These are phyloP conservation scores for Aphelenchoides bicaudatus DNA, from an alignment of 2,888 invertebrate species.

Conservation along the genomic window DNA sequence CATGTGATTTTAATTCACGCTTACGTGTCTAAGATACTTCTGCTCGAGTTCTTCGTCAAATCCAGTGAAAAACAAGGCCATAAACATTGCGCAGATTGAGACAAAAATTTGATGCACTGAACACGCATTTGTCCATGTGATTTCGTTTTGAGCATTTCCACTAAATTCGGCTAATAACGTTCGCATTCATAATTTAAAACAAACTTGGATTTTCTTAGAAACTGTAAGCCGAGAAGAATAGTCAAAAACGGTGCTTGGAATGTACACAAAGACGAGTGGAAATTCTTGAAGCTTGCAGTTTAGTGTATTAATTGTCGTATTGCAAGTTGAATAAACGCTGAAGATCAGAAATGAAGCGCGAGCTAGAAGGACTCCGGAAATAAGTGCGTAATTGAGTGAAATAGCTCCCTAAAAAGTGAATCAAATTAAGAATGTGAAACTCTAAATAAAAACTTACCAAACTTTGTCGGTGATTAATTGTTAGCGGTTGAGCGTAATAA, in stretches of 20 bases:
- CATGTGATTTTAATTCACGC: neutral
- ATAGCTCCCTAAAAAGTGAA: slow-evolving; percentile 20
- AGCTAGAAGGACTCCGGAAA: slow-evolving; percentile 28
- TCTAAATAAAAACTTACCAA: slow-evolving; percentile 22
- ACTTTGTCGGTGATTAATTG: slow-evolving; percentile 27
- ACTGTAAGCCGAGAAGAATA: slow-evolving; percentile 8
- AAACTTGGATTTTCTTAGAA: slow-evolving; percentile 1
- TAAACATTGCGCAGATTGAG: slow-evolving; percentile 19
- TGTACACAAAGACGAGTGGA: slow-evolving; percentile 29
- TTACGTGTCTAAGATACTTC: slow-evolving; percentile 17
- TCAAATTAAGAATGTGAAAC: neutral
- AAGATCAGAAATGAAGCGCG: slow-evolving; percentile 28
- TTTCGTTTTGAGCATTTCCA: no score
- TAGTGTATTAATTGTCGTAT: slow-evolving; percentile 28
- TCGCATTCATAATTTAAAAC: slow-evolving; percentile 11
- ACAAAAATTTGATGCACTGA: slow-evolving; percentile 23
- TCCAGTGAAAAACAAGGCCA: slow-evolving; percentile 25
- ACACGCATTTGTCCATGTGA: slow-evolving; percentile 23
- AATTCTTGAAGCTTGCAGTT: slow-evolving; percentile 34
- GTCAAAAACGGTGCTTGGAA: neutral
- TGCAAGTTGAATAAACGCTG: slow-evolving; percentile 27
- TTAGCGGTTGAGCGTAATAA: slow-evolving; percentile 30
- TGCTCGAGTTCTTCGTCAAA: slow-evolving; percentile 21
- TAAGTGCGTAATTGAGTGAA: slow-evolving; percentile 26
- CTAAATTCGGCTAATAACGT: no score